phyloP scores from a whole-genome alignment of 2,797 vertebrate genomes.

The Adelosebastes latens region DNA sequence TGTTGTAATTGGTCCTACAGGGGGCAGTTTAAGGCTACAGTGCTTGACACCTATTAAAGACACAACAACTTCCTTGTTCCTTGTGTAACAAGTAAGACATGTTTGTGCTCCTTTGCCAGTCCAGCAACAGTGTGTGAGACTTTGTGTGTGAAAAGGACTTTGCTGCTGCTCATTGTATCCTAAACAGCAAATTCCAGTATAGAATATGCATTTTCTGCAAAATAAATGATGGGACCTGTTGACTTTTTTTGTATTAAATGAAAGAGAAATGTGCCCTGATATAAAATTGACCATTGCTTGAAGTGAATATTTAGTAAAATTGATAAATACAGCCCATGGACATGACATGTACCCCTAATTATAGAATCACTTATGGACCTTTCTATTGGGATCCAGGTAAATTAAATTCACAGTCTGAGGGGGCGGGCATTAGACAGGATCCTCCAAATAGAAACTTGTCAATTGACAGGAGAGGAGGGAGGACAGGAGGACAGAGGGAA shows the following conservation, averaged over 20 bases:
- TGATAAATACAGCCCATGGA: too few species aligned
- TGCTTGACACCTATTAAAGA: conserved; percentile 2
- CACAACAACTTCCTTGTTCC: conserved; percentile 54
- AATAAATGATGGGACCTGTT: too few species aligned
- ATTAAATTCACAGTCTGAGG: conserved; percentile 60
- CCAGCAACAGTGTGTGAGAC: background rate
- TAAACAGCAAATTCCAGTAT: too few species aligned
- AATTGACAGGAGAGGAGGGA: conserved; percentile 11
- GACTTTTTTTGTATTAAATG: too few species aligned
- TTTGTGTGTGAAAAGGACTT: accelerated
- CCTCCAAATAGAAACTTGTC: conserved; percentile 42
- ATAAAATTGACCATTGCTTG: too few species aligned
- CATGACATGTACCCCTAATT: too few species aligned
- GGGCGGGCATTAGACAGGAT: conserved; percentile 36
- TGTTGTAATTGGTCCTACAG: conserved; percentile 53
- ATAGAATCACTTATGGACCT: background rate
- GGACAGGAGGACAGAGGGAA: background rate
- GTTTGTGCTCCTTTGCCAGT: background rate
- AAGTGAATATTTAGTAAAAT: too few species aligned
- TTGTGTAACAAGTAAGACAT: background rate
- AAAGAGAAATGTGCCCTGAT: too few species aligned
- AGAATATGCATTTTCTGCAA: too few species aligned
- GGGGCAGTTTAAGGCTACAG: conserved; percentile 58
- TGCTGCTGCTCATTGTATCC: background rate
- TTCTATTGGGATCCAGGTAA: conserved; percentile 4